These are phyloP conservation scores for Lagodon rhomboides DNA, from an alignment of 2,797 vertebrate species.

Conservation along the genomic window DNA sequence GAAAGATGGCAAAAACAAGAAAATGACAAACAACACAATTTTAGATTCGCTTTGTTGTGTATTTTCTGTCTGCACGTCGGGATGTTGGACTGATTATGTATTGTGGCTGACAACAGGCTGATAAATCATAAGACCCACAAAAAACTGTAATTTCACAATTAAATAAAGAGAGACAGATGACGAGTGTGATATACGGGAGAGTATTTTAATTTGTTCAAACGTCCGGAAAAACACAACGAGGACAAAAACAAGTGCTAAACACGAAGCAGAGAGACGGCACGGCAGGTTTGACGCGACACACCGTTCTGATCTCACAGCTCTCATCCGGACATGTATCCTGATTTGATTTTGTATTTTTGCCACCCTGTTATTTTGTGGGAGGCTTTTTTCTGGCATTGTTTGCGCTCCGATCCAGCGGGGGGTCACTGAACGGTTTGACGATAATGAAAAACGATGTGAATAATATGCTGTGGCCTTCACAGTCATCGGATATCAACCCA, in stretches of 20 bases:
- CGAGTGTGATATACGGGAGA: not conserved
- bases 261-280: not conserved
- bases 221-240: not conserved
- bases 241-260: not conserved
- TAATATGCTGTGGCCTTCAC: too few relatives aligned
- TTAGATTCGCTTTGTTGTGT: not conserved
- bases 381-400: too few relatives aligned
- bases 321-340: not conserved
- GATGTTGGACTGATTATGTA: not conserved
- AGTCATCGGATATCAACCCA: too few relatives aligned
- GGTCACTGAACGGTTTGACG: too few relatives aligned
- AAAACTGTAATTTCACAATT: too few relatives aligned
- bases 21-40: not conserved
- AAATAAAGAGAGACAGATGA: not conserved
- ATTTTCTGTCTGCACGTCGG: not conserved
- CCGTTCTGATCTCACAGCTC: not conserved
- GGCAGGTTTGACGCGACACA: not conserved
- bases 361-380: too few relatives aligned
- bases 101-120: not conserved
- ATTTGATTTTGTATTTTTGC: not conserved
- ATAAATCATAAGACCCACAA: not conserved
- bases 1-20: not conserved
- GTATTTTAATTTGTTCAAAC: not conserved
- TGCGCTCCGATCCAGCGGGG: too few relatives aligned
- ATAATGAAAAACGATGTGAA: too few relatives aligned